Percentiles rank a stretch among this genome's conserved stretches.
phyloP scores from a whole-genome alignment of 1,140 invertebrate species.

The Drosophila kikkawai region DNA sequence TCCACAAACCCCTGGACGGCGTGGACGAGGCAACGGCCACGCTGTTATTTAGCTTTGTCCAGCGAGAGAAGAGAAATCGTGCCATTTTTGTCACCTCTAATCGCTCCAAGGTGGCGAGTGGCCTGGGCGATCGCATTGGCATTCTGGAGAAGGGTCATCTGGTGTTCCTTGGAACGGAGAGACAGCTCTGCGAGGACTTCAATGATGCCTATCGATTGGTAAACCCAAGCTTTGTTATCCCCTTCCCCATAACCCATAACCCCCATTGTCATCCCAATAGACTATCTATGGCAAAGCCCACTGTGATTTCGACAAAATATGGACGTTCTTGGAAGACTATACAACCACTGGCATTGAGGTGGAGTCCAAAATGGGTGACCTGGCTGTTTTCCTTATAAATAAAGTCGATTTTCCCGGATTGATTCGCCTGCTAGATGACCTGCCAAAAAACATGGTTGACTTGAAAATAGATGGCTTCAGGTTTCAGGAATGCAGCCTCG shows the following conservation, averaged over 20 bases:
- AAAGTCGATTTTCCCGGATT: neutral
- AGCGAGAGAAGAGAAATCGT: constrained; percentile 19
- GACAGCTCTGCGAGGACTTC: constrained; percentile 1
- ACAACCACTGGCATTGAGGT: constrained; percentile 14
- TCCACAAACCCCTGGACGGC: constrained; percentile 57
- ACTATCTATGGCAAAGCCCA: constrained; percentile 10
- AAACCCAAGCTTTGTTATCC: neutral
- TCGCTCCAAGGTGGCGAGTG: constrained; percentile 36
- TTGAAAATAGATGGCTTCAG: constrained; percentile 39
- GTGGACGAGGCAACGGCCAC: constrained; percentile 30
- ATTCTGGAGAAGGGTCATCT: constrained; percentile 37
- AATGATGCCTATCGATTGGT: constrained; percentile 55
- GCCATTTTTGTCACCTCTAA: constrained; percentile 54
- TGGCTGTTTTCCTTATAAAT: constrained; percentile 16
- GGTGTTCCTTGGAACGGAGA: constrained; percentile 1
- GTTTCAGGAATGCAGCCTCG: constrained; percentile 27
- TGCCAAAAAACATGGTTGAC: neutral
- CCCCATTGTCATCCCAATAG: neutral
- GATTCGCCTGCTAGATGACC: constrained; percentile 9
- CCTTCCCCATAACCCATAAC: neutral
- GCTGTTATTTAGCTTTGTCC: constrained; percentile 40
- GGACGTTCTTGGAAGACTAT: constrained; percentile 4
- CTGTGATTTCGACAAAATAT: constrained; percentile 23
- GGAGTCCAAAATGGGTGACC: constrained; percentile 25
- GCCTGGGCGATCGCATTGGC: constrained; percentile 51